Evolutionary conservation across 2,113 vertebrate species (phyloP), one percentile per base, ranked within the genome.

Genomic region (Mastomys natalensis): DNA sequence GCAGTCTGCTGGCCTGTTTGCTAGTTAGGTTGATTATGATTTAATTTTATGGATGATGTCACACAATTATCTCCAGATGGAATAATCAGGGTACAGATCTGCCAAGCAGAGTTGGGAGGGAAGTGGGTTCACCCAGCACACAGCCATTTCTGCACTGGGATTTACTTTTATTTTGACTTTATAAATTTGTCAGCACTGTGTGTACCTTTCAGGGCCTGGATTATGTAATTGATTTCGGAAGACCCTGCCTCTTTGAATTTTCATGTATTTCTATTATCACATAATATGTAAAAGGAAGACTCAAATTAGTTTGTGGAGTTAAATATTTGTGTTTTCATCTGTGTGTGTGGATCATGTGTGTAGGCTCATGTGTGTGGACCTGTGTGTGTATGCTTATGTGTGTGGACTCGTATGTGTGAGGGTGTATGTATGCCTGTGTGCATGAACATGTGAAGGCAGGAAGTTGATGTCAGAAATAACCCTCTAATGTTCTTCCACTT

Each of bases 61-160:
- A 98, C 98, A 98, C 98, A 98, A 98, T 99, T 98, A 99, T 98
- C 98, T 98, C 98, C 98, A 98, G 98, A 98, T 98, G 98, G 98
- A 98, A 98, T 98, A 98, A 98, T 98, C 96, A 3, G 96, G 97
- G 98, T 98, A 98, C 98, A 98, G 96, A 96, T 76, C 87, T 98
- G 98, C 98, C 98, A 98, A 94, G 98, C 96, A 98, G 98, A 97
- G 98, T 98, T 98, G 98, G 97, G 94, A 97, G 95, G 74, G 96
- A 94, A 98, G 95, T 89, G 91, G 97, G 92, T 97, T 97, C 98
- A 98, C 93, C 98, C 97, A 98, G 92, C 96, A 97, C 45, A 91
- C 98, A 98, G 97, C 95, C 96, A 96, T 98, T 97, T 98, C 91
- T 98, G 76, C 95, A 45, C 98, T 98, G 96, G 98, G 98, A 98